Conservation (phyloP, 2,888 invertebrate species). For the Plagodis dolabraria region DNA sequence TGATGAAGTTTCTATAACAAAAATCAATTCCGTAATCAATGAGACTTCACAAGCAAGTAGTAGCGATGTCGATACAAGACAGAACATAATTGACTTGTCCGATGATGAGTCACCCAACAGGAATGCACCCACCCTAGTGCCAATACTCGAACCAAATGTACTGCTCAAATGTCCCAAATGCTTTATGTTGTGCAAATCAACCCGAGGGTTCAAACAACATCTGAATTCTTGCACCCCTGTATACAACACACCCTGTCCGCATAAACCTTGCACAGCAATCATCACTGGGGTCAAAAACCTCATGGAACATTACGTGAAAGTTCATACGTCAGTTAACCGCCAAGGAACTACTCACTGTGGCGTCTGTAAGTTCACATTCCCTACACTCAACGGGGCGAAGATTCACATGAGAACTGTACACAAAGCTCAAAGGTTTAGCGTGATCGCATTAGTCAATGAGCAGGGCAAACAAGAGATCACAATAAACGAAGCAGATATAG, state of each 20-base stretch:
- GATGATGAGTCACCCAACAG: conserved; percentile 42
- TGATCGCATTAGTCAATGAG: neutral
- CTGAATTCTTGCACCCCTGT: conserved; percentile 37
- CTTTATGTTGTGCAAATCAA: conserved; percentile 29
- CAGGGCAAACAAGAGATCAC: neutral
- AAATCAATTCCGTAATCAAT: conserved; percentile 3
- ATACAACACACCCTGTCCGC: conserved; percentile 33
- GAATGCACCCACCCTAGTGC: conserved; percentile 1
- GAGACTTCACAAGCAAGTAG: conserved; percentile 1
- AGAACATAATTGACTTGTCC: conserved; percentile 51
- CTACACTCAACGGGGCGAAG: conserved; percentile 12
- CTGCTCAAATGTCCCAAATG: conserved; percentile 63
- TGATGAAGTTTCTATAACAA: conserved; percentile 17
- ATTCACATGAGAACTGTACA: conserved; percentile 17
- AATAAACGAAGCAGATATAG: neutral
- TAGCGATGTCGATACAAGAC: conserved; percentile 23
- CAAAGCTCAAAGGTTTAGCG: conserved; percentile 1
- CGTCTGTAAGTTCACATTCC: conserved; percentile 9
- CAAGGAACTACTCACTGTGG: conserved; percentile 3
- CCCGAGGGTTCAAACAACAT: conserved; percentile 56
- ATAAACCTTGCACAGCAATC: conserved; percentile 24
- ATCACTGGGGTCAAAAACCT: conserved; percentile 36
- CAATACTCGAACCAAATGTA: conserved; percentile 9
- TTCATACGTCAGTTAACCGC: neutral
- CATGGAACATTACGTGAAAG: conserved; percentile 49